Conservation (phyloP, 2,797 vertebrate genomes). For the Rhincodon typus region DNA sequence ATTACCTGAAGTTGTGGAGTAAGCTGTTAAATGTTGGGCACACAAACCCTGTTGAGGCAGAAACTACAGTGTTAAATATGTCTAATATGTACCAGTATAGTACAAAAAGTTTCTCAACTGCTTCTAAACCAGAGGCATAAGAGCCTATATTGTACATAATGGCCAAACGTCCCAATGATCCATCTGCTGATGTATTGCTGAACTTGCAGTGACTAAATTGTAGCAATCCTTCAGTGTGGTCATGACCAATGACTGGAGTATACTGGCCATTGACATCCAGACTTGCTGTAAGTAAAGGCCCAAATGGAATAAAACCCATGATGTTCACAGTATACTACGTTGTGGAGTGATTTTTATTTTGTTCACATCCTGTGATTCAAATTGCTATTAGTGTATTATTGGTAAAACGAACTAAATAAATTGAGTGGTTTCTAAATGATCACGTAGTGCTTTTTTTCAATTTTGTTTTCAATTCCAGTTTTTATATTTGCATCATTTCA, state of each 20-base stretch:
- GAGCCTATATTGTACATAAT: constrained; percentile 32
- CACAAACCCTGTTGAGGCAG: constrained; percentile 99
- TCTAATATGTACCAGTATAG: not conserved
- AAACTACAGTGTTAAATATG: constrained; percentile 43
- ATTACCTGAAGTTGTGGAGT: constrained; percentile 87
- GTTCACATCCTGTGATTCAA: not conserved
- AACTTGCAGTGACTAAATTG: constrained; percentile 34
- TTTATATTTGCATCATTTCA: too few relatives aligned
- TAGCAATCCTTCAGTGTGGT: constrained; percentile 36
- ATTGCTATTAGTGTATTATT: not conserved
- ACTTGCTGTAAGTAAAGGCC: constrained; percentile 33
- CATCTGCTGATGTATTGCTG: constrained; percentile 16
- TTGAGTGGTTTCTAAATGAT: not conserved
- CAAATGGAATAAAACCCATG: constrained; percentile 28
- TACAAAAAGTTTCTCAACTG: constrained; percentile 5
- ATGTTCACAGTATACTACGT: constrained; percentile 27
- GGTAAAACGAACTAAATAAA: constrained; percentile 4
- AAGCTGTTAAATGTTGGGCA: constrained; percentile 82
- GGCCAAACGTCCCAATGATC: constrained; percentile 6
- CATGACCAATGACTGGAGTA: constrained; percentile 27
- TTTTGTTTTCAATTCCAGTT: too few relatives aligned
- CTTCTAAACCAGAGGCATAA: constrained; percentile 20
- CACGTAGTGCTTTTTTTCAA: not conserved
- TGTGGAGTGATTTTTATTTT: constrained; percentile 26
- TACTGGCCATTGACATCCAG: constrained; percentile 19